These are phyloP conservation scores for Galaxias olidus DNA, from an alignment of 2,797 vertebrate species.

Conservation along the genomic window DNA sequence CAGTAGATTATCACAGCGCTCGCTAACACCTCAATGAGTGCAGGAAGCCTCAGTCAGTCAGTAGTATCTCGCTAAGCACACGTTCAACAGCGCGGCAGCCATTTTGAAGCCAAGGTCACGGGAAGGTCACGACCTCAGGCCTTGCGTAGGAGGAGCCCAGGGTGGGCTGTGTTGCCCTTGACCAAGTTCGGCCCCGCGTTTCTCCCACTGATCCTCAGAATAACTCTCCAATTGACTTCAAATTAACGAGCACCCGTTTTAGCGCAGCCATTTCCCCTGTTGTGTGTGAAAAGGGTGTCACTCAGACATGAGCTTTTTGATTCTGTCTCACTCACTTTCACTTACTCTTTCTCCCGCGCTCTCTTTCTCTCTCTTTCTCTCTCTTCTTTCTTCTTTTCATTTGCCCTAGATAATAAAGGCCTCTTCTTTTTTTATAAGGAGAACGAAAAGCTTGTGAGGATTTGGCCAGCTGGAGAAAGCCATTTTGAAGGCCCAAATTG, in stretches of 20 bases:
- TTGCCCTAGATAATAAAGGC: constrained; percentile 71
- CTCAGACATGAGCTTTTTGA: constrained; percentile 68
- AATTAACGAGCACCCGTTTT: constrained; percentile 80
- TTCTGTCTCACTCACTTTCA: constrained; percentile 38
- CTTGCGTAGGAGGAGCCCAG: constrained; percentile 56
- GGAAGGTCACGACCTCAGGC: constrained; percentile 55
- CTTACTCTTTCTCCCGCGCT: constrained; percentile 23
- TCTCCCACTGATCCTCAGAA: constrained; percentile 74
- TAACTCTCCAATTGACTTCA: constrained; percentile 82
- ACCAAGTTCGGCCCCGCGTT: constrained; percentile 75
- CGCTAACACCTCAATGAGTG: no score
- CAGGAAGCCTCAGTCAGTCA: no score
- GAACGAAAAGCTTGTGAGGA: constrained; percentile 74
- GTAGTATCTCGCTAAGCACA: no score
- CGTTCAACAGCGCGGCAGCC: constrained; percentile 27
- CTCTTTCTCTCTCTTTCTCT: constrained; percentile 20
- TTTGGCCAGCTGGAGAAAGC: constrained; percentile 74
- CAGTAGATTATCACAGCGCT: no score
- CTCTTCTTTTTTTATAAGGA: constrained; percentile 54
- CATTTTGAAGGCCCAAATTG: constrained; percentile 71
- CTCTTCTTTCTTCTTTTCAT: constrained; percentile 5
- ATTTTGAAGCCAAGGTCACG: constrained; percentile 46
- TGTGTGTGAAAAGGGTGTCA: constrained; percentile 76
- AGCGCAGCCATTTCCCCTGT: constrained; percentile 76
- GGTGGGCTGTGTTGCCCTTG: constrained; percentile 72